A percentile compares a stretch with the other conserved stretches of the same genome.
phyloP scores from a whole-genome alignment of 2,888 invertebrate genomes.

The Hemistola chrysoprasaria region DNA sequence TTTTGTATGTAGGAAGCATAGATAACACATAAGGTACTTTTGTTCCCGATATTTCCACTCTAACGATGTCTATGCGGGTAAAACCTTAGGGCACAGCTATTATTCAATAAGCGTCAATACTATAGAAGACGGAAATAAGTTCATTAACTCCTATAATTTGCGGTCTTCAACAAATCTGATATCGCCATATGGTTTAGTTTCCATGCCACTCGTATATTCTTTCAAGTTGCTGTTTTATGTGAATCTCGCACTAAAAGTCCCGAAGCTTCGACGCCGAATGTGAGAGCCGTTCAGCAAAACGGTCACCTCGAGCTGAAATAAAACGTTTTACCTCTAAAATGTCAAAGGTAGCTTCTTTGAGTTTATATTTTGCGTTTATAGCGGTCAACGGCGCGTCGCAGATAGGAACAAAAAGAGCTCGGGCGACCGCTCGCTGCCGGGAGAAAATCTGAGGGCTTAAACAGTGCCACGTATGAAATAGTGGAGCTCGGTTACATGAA shows the following conservation, averaged over 20 bases:
- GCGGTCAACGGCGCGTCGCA: slow-evolving; percentile 71
- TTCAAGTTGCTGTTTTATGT: slow-evolving; percentile 13
- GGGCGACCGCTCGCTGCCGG: slow-evolving; percentile 65
- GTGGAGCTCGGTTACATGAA: slow-evolving; percentile 80
- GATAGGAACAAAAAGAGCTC: slow-evolving; percentile 71
- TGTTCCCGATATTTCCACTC: no score
- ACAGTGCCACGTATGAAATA: slow-evolving; percentile 81
- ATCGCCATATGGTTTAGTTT: slow-evolving; percentile 7
- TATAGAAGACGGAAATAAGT: slow-evolving; percentile 2
- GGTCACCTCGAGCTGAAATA: slow-evolving; percentile 62
- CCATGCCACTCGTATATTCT: slow-evolving; percentile 2
- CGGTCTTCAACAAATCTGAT: background rate
- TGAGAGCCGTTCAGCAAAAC: slow-evolving; percentile 58
- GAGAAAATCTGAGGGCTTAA: slow-evolving; percentile 82
- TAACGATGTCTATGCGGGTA: no score
- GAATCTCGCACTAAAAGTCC: slow-evolving; percentile 35
- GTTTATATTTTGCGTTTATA: slow-evolving; percentile 81
- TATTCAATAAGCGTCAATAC: slow-evolving; percentile 9
- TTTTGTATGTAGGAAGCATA: no score
- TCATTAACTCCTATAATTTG: slow-evolving; percentile 3
- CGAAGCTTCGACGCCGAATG: slow-evolving; percentile 46
- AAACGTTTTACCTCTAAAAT: slow-evolving; percentile 76
- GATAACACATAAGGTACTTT: no score
- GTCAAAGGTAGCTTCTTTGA: slow-evolving; percentile 79
- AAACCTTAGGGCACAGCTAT: no score